These are phyloP conservation scores for Temnothorax rugatulus DNA, from an alignment of 2,888 invertebrate genomes.

Conservation along the genomic window DNA sequence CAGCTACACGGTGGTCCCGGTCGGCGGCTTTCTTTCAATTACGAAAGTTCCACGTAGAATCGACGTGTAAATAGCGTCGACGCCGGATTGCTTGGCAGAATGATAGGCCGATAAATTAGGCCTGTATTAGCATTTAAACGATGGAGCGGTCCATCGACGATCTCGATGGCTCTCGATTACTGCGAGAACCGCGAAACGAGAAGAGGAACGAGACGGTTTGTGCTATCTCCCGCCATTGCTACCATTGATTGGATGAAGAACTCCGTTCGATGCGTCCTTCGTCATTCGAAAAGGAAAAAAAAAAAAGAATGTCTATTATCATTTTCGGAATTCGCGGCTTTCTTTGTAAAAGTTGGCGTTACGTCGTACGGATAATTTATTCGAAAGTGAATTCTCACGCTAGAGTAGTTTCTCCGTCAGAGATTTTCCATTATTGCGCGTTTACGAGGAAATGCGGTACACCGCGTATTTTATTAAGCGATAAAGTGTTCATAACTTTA, in stretches of 20 bases:
- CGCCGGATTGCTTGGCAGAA: slow-evolving; percentile 65
- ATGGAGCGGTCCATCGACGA: slow-evolving; percentile 60
- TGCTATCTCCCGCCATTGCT: slow-evolving; percentile 10
- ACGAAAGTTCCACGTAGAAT: slow-evolving; percentile 73
- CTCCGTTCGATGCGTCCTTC: not conserved
- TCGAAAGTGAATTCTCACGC: slow-evolving; percentile 12
- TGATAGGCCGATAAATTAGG: slow-evolving; percentile 80
- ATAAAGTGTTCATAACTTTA: not conserved
- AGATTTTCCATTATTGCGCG: not conserved
- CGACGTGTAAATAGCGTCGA: slow-evolving; percentile 74
- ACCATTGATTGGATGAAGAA: slow-evolving; percentile 17
- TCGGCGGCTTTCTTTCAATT: slow-evolving; percentile 83
- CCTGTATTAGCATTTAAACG: slow-evolving; percentile 81
- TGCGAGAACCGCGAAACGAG: slow-evolving; percentile 44
- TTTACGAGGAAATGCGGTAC: not conserved
- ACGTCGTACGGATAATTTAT: not conserved
- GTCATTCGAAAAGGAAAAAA: not conserved
- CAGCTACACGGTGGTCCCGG: slow-evolving; percentile 77
- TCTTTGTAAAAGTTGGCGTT: slow-evolving; percentile 2
- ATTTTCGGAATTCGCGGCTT: not conserved
- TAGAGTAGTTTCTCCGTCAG: not conserved
- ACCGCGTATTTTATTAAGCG: slow-evolving; percentile 15
- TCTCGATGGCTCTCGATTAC: slow-evolving; percentile 47
- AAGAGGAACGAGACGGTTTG: slow-evolving; percentile 23
- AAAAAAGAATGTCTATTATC: not conserved